Evolutionary conservation across 2,888 invertebrate genomes (phyloP), one percentile per base, ranked within the genome.

Genomic region (Galeruca laticollis): DNA sequence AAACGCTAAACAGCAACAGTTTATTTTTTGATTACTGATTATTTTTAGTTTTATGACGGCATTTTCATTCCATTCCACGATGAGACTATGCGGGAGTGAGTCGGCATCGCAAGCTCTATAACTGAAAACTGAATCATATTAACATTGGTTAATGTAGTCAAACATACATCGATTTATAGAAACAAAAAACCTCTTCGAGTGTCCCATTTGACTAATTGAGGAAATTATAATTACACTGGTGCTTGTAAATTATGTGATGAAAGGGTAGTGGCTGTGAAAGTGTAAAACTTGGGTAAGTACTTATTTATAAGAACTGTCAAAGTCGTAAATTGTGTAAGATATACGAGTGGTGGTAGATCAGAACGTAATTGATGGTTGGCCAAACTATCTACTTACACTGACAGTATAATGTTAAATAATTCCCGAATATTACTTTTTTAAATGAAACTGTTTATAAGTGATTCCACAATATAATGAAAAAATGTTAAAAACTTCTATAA

Each of bases 41-140:
- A 63, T 63, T 63, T 63, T 63, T 63, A 63, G 63, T 63, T 63
- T 63, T 52, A 63, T 63, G 63, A 54, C 63, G 56, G 40, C 54
- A 63, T 63, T 15, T 43, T 31, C 54, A 60, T 60, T 37, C 54
- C 56, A 57, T 18, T 57, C 11, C 35, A 57, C 56, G 35, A 57
- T 56, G 56, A 56, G 26, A 56, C 33, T 56, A 56, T 57, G 56
- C 56, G 56, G 56, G 56, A 35, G 56, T 35, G 15, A 57, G 56
- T 57, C 33, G 18, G 35, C 10, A 35, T 18, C 33, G 56, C 31
- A 54, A 31, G 31, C 26, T 54, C 54, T 54, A 54, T 54, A 31
- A 54, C 54, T 54, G 31, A 54, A 31, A 54, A 54, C 54, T 54
- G 31, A 54, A 26, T 54, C 18, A 5, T 47, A 18, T 47, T 47